phyloP scores from a whole-genome alignment of 2,888 invertebrate species.

The Steromphala cineraria region DNA sequence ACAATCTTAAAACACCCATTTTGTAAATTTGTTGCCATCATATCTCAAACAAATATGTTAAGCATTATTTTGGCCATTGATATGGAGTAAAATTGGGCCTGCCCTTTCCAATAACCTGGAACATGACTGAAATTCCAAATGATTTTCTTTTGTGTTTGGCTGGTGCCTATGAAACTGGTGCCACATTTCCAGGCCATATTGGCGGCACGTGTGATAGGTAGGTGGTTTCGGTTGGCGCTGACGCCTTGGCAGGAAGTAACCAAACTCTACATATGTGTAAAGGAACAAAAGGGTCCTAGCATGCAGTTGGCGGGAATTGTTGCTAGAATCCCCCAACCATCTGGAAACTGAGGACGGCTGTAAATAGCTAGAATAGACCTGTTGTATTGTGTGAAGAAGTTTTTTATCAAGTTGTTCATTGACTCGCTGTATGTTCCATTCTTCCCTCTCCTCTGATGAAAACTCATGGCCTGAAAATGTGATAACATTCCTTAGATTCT shows the following conservation, averaged over 20 bases:
- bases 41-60: no score
- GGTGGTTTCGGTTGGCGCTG: background rate
- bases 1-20: no score
- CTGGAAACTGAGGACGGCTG: no score
- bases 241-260: background rate
- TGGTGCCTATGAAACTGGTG: background rate
- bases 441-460: no score
- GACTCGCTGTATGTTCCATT: no score
- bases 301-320: background rate
- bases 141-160: background rate
- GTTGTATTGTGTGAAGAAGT: no score
- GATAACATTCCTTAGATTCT: no score
- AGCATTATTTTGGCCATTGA: no score
- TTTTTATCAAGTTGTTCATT: no score
- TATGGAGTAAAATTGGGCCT: background rate
- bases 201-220: background rate
- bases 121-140: background rate
- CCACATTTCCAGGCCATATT: background rate
- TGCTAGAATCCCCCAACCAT: background rate
- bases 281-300: background rate
- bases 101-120: background rate
- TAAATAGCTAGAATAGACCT: no score
- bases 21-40: no score
- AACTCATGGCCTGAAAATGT: no score
- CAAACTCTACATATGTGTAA: background rate